Evolutionary conservation across 2,113 vertebrate genomes (phyloP), one percentile per base, ranked within the genome.

Genomic region (Thunnus thynnus): DNA sequence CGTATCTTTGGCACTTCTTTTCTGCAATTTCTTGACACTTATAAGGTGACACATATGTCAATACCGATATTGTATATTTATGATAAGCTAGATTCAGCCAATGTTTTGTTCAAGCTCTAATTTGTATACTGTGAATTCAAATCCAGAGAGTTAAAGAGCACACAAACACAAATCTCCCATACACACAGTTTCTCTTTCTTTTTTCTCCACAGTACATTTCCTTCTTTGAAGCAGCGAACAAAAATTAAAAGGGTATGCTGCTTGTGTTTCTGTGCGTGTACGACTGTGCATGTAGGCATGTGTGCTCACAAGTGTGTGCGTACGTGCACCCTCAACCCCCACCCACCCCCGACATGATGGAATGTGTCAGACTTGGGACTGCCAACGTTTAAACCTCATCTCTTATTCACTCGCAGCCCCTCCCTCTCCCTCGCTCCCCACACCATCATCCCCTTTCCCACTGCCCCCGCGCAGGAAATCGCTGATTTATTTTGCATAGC

Each of bases 401-500:
- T 89, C 92, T 90, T 91, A 95, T 96, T 96, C 94, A 93, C 91
- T 92, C 85, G 91, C 84, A 94, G 94, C 92, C 58, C 64, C 83
- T 87, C 92, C 84, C 80, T 78, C 88, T 81, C 78, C 73, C 36
- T 64, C 14, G 71, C 86, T 92, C 86, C 88, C 95, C 74, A 79
- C 93, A 69, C 87, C 83, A 79, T 88, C 88, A 86, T 84, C 91
- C 74, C 82, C 76, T 52, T 55, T 71, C 85, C 83, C 77, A 79
- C 74, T 78, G 82, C 91, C 94, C 94, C 91, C 83, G 78, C 78
- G 76, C 86, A 92, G 90, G 79, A 88, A 94, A 93, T 76, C 70
- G 60, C 82, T 95, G 92, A 96, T 96, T 96, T 95, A 95, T 96
- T 96, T 96, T 95, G 93, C 93, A 94, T 94, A 92, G 93, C 94